Base-by-base conservation (phyloP, 2,113 vertebrate species). In the Rhynchomys soricoides region DNA sequence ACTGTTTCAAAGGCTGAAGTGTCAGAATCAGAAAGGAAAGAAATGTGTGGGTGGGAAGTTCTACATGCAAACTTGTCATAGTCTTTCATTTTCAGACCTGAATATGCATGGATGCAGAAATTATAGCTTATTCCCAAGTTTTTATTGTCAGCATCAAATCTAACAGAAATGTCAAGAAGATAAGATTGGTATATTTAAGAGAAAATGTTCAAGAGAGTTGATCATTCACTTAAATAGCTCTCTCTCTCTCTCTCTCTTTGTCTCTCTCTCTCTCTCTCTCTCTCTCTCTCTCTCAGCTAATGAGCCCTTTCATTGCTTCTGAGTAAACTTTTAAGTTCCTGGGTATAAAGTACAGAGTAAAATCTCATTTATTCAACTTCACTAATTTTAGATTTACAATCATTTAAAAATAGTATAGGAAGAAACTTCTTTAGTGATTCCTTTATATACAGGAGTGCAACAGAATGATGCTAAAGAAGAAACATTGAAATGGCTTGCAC, bases 1-100 rank as follows among this genome's bases (percentile, higher is more conserved):
- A 98, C 90, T 86, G 48, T 97, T 98, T 98, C 97, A 98, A 98
- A 98, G 97, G 97, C 97, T 98, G 92, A 97, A 97, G 96, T 98
- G 97, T 98, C 98, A 98, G 98, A 98, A 98, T 95, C 97, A 97
- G 98, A 98, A 97, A 97, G 96, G 97, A 97, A 93, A 98, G 97
- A 98, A 97, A 97, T 97, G 97, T 94, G 98, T 98, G 97, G 97
- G 98, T 97, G 98, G 97, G 96, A 98, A 98, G 98, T 97, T 98
- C 98, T 98, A 98, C 98, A 98, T 97, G 98, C 97, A 98, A 98
- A 98, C 97, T 98, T 98, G 98, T 98, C 98, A 98, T 81, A 96
- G 85, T 98, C 97, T 98, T 98, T 98, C 98, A 97, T 98, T 98
- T 98, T 98, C 97, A 98, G 97, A 94, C 94, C 97, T 97, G 97